Evolutionary conservation across 2,888 invertebrate genomes (phyloP).

Genomic region (Acheta domesticus): DNA sequence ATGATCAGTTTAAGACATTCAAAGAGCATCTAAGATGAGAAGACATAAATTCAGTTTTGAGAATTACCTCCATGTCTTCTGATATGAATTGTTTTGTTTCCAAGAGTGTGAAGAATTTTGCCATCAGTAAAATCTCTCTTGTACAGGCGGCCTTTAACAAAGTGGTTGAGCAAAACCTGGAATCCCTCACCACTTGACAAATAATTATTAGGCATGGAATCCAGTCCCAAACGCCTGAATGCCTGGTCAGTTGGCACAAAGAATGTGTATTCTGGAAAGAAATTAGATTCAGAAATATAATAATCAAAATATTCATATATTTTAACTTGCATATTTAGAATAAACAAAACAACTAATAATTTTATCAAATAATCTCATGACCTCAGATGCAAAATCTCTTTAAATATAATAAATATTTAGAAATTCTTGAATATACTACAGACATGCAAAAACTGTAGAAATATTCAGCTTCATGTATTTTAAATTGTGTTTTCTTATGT

Average conservation of each 20-base stretch:
- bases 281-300: background rate
- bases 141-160: constrained; percentile 59
- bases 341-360: too few relatives aligned
- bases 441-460: too few relatives aligned
- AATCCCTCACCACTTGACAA: constrained; percentile 57
- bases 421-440: too few relatives aligned
- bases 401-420: too few relatives aligned
- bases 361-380: too few relatives aligned
- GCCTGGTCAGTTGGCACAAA: constrained; percentile 67
- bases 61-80: constrained; percentile 38
- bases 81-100: constrained; percentile 56
- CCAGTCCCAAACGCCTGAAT: constrained; percentile 59
- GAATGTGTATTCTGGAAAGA: constrained; percentile 57
- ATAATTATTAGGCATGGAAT: constrained; percentile 56
- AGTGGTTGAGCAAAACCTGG: constrained; percentile 59
- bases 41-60: too few relatives aligned
- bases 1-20: background rate
- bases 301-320: background rate
- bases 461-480: too few relatives aligned
- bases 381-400: too few relatives aligned
- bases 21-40: background rate
- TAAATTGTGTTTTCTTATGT: too few relatives aligned
- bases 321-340: too few relatives aligned
- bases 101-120: constrained; percentile 54
- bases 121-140: constrained; percentile 57